phyloP scores from a whole-genome alignment of 2,888 invertebrate genomes.

The Arrhopalites spinosus region DNA sequence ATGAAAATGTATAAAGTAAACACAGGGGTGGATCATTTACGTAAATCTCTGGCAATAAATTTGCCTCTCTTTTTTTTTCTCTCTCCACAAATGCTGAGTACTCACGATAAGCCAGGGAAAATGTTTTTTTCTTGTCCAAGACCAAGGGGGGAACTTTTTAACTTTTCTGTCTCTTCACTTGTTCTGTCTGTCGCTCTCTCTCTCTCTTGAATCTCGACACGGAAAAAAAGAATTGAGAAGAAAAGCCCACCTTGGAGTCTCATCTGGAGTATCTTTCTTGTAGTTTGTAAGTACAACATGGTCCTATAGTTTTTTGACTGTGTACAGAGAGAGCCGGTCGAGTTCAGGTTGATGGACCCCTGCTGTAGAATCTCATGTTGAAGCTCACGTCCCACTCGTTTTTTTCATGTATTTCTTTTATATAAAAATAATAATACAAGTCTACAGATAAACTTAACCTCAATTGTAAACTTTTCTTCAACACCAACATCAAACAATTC shows the following conservation, averaged over 20 bases:
- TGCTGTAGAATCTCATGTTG: too few species aligned
- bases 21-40: conserved; percentile 24
- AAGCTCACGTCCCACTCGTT: too few species aligned
- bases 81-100: neutral
- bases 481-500: too few species aligned
- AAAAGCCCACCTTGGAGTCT: conserved; percentile 26
- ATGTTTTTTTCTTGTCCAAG: neutral
- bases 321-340: neutral
- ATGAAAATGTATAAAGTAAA: neutral
- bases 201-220: neutral
- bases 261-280: conserved; percentile 10
- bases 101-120: neutral
- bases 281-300: neutral
- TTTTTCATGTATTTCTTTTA: too few species aligned
- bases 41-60: conserved; percentile 24
- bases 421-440: too few species aligned
- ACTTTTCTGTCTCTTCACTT: neutral
- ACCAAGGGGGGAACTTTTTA: neutral
- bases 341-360: too few species aligned
- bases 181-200: too few species aligned
- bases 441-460: too few species aligned
- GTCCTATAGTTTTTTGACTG: neutral
- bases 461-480: too few species aligned
- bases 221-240: conserved; percentile 15
- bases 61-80: neutral